These are phyloP conservation scores for Heterodera filipjevi DNA, from an alignment of 2,888 invertebrate genomes.

Conservation along the genomic window DNA sequence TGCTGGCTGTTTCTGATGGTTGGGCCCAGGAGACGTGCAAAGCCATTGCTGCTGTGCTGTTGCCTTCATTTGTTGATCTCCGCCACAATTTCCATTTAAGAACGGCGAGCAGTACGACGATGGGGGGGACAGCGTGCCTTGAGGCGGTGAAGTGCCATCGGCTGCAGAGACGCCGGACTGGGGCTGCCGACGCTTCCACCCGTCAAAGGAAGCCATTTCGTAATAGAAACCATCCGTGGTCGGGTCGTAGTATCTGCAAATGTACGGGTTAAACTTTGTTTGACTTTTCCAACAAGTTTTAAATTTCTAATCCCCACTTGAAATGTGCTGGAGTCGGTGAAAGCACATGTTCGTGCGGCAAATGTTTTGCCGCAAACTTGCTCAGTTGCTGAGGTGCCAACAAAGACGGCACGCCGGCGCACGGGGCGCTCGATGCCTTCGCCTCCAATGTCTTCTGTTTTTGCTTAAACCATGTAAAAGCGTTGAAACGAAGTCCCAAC, in stretches of 20 bases:
- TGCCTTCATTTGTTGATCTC: background rate
- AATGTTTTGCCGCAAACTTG: slow-evolving; percentile 3
- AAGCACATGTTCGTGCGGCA: slow-evolving; percentile 6
- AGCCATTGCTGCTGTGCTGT: slow-evolving; percentile 11
- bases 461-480: background rate
- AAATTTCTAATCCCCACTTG: background rate
- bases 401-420: slow-evolving; percentile 11
- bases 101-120: slow-evolving; percentile 8
- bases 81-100: too few species aligned
- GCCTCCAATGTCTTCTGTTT: background rate
- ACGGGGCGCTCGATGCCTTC: background rate
- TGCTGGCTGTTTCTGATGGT: slow-evolving; percentile 8
- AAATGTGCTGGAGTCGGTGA: background rate
- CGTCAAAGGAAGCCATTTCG: slow-evolving; percentile 64
- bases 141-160: slow-evolving; percentile 21
- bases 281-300: too few species aligned
- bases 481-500: background rate
- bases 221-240: slow-evolving; percentile 62
- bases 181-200: slow-evolving; percentile 54
- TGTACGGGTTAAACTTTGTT: too few species aligned
- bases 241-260: slow-evolving; percentile 53
- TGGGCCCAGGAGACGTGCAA: slow-evolving; percentile 7
- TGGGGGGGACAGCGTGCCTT: background rate
- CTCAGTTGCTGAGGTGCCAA: slow-evolving; percentile 32
- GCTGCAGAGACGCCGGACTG: background rate